These are phyloP conservation scores for Tricholauxania praeusta DNA, from an alignment of 2,888 invertebrate species.

Conservation along the genomic window DNA sequence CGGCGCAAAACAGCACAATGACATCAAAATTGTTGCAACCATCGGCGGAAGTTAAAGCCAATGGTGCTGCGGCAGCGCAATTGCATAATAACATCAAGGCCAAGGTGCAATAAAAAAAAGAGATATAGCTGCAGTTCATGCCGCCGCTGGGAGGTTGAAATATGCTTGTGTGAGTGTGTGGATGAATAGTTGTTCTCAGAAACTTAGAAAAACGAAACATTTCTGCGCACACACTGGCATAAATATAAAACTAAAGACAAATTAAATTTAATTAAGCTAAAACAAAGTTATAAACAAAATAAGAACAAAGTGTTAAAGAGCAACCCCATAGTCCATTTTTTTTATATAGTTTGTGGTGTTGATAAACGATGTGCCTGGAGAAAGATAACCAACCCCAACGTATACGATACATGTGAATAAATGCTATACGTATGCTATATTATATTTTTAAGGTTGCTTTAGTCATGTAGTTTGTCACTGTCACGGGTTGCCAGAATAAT, in stretches of 20 bases:
- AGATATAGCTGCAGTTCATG: not conserved
- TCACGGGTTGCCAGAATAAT: not conserved
- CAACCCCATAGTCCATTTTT: no score
- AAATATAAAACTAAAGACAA: slow-evolving; percentile 28
- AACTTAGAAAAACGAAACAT: not conserved
- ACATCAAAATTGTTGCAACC: slow-evolving; percentile 45
- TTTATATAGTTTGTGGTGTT: no score
- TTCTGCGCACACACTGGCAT: slow-evolving; percentile 7
- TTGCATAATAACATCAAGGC: not conserved
- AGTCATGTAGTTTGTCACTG: no score
- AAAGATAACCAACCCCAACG: no score
- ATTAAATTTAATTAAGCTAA: slow-evolving; percentile 32
- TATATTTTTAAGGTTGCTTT: no score
- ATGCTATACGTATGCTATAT: no score
- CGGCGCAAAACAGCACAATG: slow-evolving; percentile 58
- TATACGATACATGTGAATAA: no score
- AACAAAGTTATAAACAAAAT: slow-evolving; percentile 11
- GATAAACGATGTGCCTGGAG: no score
- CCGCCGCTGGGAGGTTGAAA: slow-evolving; percentile 11
- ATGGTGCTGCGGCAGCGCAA: slow-evolving; percentile 14
- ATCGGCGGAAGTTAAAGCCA: slow-evolving; percentile 54
- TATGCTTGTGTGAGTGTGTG: not conserved
- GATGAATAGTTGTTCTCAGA: not conserved
- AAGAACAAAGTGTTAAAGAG: not conserved
- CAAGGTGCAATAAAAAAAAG: slow-evolving; percentile 29